Percentiles rank a stretch among this genome's conserved stretches.
These are phyloP conservation scores for Poeciliopsis infans DNA, from an alignment of 2,797 vertebrate genomes.

Conservation along the genomic window DNA sequence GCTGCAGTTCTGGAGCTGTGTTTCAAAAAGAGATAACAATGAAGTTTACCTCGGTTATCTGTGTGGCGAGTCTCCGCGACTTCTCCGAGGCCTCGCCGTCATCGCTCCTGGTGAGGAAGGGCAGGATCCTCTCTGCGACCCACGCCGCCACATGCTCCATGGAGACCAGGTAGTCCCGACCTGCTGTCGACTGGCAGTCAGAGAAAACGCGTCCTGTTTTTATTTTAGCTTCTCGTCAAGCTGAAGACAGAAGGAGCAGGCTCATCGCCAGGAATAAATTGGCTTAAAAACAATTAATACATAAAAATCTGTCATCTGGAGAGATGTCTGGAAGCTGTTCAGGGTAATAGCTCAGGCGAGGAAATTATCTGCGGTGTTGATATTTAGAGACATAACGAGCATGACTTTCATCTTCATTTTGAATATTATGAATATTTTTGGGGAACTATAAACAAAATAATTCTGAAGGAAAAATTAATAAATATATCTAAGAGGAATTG, in stretches of 20 bases:
- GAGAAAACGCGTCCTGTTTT: background rate
- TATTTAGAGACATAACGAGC: background rate
- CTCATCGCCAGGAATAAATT: background rate
- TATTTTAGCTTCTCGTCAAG: background rate
- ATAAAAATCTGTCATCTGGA: background rate
- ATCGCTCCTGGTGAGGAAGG: slow-evolving; percentile 73
- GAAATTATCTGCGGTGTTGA: background rate
- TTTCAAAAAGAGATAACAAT: background rate
- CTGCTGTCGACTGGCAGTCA: slow-evolving; percentile 81
- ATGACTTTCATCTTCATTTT: background rate
- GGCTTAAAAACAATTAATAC: background rate
- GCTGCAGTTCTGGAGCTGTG: background rate
- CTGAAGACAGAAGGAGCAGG: background rate
- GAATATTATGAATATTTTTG: background rate
- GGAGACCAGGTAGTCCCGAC: slow-evolving; percentile 79
- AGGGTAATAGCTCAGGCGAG: background rate
- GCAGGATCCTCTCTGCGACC: slow-evolving; percentile 84
- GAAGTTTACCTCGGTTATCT: slow-evolving; percentile 85
- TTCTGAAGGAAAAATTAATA: background rate
- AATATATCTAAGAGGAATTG: background rate
- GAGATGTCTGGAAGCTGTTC: background rate
- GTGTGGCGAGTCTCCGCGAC: slow-evolving; percentile 70
- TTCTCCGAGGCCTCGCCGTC: slow-evolving; percentile 55
- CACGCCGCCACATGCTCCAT: slow-evolving; percentile 84
- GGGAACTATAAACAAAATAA: background rate